These are phyloP conservation scores for Choreutis nemorana DNA, from an alignment of 2,888 invertebrate genomes.

Conservation along the genomic window DNA sequence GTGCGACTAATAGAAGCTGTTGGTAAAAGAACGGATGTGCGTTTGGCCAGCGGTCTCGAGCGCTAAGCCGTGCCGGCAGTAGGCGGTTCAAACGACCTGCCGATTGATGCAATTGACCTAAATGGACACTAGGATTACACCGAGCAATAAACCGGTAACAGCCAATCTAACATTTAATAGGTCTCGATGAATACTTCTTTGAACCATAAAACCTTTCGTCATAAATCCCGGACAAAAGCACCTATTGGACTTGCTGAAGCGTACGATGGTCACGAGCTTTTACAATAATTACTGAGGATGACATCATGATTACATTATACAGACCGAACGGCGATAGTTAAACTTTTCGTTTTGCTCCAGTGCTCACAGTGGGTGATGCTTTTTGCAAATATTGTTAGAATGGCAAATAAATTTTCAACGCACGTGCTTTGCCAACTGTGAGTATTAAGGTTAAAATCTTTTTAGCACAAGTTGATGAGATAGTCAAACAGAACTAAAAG, in stretches of 20 bases:
- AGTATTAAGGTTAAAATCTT: not conserved
- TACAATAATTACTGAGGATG: constrained; percentile 27
- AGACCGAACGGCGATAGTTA: constrained; percentile 19
- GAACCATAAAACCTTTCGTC: constrained; percentile 5
- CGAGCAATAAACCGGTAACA: constrained; percentile 24
- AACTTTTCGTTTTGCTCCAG: constrained; percentile 19
- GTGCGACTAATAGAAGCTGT: too few species aligned
- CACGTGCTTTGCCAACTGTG: not conserved
- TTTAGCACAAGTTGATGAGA: too few species aligned
- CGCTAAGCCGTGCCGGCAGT: constrained; percentile 13
- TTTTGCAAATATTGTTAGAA: constrained; percentile 11
- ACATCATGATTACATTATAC: constrained; percentile 26
- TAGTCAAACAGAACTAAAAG: too few species aligned
- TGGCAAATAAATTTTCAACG: constrained; percentile 1
- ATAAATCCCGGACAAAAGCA: constrained; percentile 5
- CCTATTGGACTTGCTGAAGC: constrained; percentile 15
- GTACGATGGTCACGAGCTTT: constrained; percentile 27
- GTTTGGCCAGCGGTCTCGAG: constrained; percentile 9
- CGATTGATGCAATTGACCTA: constrained; percentile 37
- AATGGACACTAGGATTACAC: constrained; percentile 24
- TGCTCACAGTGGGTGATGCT: constrained; percentile 23
- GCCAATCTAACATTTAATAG: constrained; percentile 26
- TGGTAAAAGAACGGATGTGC: constrained; percentile 15
- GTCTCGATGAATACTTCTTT: constrained; percentile 13
- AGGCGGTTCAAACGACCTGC: constrained; percentile 24